phyloP scores from a whole-genome alignment of 2,113 vertebrate species.

The Oenanthe melanoleuca region DNA sequence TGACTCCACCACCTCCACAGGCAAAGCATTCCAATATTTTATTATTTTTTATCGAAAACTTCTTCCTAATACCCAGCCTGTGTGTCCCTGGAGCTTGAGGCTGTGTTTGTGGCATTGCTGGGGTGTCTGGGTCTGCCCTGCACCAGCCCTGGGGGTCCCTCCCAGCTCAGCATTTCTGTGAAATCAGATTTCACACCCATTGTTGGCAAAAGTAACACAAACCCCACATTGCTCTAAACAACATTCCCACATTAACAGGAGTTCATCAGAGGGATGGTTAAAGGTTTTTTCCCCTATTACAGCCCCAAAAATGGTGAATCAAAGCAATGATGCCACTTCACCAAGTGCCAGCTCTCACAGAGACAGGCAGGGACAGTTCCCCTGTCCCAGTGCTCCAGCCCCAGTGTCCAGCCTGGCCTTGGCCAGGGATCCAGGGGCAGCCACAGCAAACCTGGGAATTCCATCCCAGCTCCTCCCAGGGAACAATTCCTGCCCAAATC shows the following conservation, averaged over 20 bases:
- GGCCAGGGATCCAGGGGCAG: not conserved
- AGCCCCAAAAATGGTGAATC: not conserved
- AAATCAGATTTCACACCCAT: not conserved
- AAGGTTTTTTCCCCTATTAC: not conserved
- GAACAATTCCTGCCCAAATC: too few species aligned
- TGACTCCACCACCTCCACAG: too few species aligned
- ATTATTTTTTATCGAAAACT: too few species aligned
- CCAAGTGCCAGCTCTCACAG: not conserved
- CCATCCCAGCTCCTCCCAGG: too few species aligned
- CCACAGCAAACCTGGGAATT: too few species aligned
- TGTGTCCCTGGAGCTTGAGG: too few species aligned
- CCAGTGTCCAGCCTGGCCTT: too few species aligned
- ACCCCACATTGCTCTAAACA: not conserved
- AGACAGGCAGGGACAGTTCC: not conserved
- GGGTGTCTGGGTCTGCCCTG: not conserved
- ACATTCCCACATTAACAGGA: not conserved
- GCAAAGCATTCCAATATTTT: too few species aligned
- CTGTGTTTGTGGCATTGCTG: not conserved
- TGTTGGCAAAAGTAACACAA: too few species aligned
- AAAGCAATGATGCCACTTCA: not conserved
- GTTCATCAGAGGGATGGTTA: fast-evolving
- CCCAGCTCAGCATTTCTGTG: not conserved
- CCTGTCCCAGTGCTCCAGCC: not conserved
- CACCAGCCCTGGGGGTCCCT: too few species aligned
- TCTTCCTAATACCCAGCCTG: too few species aligned